Percentiles rank a stretch among this genome's conserved stretches.
These are phyloP conservation scores for Smittia aterrima DNA, from an alignment of 2,888 invertebrate species.

Conservation along the genomic window DNA sequence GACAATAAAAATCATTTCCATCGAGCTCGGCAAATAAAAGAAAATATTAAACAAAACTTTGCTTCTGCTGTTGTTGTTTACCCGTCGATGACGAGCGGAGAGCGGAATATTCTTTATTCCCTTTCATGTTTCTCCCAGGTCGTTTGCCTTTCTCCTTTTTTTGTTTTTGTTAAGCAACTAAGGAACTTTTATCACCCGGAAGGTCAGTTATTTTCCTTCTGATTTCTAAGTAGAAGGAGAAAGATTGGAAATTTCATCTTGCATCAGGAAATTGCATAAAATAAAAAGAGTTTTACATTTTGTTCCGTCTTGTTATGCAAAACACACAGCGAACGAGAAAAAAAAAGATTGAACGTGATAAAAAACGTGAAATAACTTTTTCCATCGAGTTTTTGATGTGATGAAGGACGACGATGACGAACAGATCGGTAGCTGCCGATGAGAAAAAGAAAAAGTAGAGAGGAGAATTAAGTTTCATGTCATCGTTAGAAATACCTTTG, in stretches of 20 bases:
- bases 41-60: neutral
- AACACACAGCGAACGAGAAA: neutral
- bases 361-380: too few species aligned
- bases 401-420: too few species aligned
- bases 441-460: too few species aligned
- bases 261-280: neutral
- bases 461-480: too few species aligned
- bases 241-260: neutral
- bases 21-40: neutral
- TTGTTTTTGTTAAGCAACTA: too few species aligned
- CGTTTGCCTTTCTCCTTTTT: neutral
- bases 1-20: constrained; percentile 10
- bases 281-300: neutral
- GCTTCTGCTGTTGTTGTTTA: neutral
- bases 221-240: neutral
- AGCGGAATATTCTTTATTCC: neutral
- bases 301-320: constrained; percentile 2
- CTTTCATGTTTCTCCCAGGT: neutral
- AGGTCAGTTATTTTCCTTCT: neutral
- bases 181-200: neutral
- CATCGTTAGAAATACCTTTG: too few species aligned
- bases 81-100: neutral
- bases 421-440: too few species aligned
- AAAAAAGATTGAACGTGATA: neutral
- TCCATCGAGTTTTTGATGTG: too few species aligned